These are phyloP conservation scores for Drosophila arizonae DNA, from an alignment of 1,140 invertebrate genomes.

Conservation along the genomic window DNA sequence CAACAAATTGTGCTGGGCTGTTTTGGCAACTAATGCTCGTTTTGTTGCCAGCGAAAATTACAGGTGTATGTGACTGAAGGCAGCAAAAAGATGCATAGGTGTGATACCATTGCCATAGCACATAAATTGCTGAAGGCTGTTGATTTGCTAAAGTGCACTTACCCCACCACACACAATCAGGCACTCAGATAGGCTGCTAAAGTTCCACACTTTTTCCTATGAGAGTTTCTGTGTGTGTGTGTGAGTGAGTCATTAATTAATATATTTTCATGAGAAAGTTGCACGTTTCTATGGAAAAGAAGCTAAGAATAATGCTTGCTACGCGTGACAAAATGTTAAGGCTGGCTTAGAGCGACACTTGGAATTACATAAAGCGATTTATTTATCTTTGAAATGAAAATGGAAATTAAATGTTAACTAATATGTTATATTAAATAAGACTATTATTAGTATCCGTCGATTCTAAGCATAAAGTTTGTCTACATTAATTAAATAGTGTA, in stretches of 20 bases:
- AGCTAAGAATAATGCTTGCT: not conserved
- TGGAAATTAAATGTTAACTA: too few relatives aligned
- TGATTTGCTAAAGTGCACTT: constrained; percentile 50
- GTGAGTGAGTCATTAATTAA: constrained; percentile 1
- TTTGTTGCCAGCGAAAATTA: constrained; percentile 56
- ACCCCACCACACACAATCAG: constrained; percentile 24
- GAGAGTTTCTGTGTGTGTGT: not conserved
- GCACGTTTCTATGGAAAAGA: not conserved
- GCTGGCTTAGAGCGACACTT: too few relatives aligned
- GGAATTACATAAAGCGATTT: too few relatives aligned
- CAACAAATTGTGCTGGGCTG: constrained; percentile 64
- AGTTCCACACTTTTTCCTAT: constrained; percentile 3
- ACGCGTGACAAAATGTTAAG: too few relatives aligned
- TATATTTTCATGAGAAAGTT: constrained; percentile 11
- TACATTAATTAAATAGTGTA: too few relatives aligned
- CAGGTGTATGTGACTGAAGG: constrained; percentile 66
- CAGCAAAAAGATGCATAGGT: constrained; percentile 63
- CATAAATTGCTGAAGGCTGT: constrained; percentile 45
- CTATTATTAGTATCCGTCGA: too few relatives aligned
- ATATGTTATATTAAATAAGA: too few relatives aligned
- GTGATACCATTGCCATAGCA: constrained; percentile 52
- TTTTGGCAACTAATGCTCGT: constrained; percentile 53
- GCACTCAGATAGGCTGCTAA: constrained; percentile 10
- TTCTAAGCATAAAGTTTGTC: too few relatives aligned
- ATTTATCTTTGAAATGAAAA: too few relatives aligned